A percentile compares a stretch with the other conserved stretches of the same genome.
phyloP scores from a whole-genome alignment of 2,888 invertebrate species.

The Congeria kusceri region DNA sequence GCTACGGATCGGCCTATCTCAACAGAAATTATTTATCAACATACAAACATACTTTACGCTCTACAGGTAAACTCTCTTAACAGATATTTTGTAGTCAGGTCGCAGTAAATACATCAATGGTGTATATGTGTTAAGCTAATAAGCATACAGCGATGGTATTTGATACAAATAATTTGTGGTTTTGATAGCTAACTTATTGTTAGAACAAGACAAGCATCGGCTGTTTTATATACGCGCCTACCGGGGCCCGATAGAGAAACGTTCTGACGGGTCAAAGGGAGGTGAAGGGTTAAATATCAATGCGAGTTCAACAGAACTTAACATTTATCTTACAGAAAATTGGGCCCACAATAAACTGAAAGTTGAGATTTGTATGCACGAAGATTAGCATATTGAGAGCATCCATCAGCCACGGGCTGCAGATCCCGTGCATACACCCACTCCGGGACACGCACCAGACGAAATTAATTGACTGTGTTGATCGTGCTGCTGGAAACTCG shows the following conservation, averaged over 20 bases:
- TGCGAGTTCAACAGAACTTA: background rate
- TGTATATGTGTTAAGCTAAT: conserved; percentile 58
- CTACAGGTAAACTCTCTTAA: conserved; percentile 14
- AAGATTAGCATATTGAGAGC: conserved; percentile 4
- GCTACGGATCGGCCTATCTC: background rate
- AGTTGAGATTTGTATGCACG: conserved; percentile 5
- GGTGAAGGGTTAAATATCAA: conserved; percentile 57
- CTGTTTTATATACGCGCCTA: conserved; percentile 43
- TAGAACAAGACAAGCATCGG: conserved; percentile 16
- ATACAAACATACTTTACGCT: background rate
- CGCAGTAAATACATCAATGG: conserved; percentile 54
- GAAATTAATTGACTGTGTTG: no score
- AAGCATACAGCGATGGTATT: conserved; percentile 56
- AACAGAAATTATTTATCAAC: conserved; percentile 16
- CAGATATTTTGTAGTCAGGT: conserved; percentile 20
- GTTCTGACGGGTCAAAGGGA: conserved; percentile 42
- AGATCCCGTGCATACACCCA: background rate
- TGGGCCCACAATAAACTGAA: background rate
- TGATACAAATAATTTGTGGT: conserved; percentile 61
- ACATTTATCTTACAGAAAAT: conserved; percentile 9
- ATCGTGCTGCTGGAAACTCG: no score
- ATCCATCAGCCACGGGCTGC: background rate
- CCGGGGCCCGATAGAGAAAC: conserved; percentile 28
- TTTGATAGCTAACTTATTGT: conserved; percentile 52
- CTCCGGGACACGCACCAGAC: no score